phyloP scores from a whole-genome alignment of 2,888 invertebrate genomes.

The Ectemnius lituratus region DNA sequence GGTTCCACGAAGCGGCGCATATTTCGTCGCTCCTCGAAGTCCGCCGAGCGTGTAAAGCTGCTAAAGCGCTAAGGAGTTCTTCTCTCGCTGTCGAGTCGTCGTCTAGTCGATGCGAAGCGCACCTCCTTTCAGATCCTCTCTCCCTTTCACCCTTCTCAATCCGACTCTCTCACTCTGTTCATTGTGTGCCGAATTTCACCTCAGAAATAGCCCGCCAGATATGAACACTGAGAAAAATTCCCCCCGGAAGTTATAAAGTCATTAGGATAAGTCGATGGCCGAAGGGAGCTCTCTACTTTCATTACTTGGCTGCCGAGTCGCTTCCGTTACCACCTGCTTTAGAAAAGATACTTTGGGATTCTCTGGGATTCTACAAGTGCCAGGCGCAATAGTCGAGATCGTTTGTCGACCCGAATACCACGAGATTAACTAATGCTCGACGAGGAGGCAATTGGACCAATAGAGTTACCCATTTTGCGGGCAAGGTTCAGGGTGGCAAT shows the following conservation, averaged over 20 bases:
- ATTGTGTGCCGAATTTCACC: not conserved
- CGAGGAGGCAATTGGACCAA: too few relatives aligned
- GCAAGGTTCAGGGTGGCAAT: too few relatives aligned
- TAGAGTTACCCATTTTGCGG: too few relatives aligned
- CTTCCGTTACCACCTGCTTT: too few relatives aligned
- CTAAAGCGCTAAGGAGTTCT: conserved; percentile 58
- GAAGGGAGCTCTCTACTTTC: not conserved
- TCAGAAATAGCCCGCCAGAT: not conserved
- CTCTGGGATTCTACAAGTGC: too few relatives aligned
- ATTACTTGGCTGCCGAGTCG: too few relatives aligned
- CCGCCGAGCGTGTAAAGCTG: conserved; percentile 59
- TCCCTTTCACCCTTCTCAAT: conserved; percentile 14
- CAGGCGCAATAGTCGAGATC: too few relatives aligned
- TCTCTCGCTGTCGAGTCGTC: conserved; percentile 8
- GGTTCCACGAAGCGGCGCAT: conserved; percentile 59
- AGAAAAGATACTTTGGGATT: too few relatives aligned
- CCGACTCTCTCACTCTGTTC: not conserved
- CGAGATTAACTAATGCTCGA: too few relatives aligned
- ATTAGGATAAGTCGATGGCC: conserved; percentile 39
- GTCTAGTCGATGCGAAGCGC: conserved; percentile 39
- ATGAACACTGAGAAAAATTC: not conserved
- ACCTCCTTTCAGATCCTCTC: conserved; percentile 46
- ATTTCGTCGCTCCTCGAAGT: conserved; percentile 52
- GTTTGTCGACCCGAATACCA: too few relatives aligned
- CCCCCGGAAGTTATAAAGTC: conserved; percentile 22